Conservation (phyloP, 2,797 vertebrate genomes). For the Apogon hyalosoma region DNA sequence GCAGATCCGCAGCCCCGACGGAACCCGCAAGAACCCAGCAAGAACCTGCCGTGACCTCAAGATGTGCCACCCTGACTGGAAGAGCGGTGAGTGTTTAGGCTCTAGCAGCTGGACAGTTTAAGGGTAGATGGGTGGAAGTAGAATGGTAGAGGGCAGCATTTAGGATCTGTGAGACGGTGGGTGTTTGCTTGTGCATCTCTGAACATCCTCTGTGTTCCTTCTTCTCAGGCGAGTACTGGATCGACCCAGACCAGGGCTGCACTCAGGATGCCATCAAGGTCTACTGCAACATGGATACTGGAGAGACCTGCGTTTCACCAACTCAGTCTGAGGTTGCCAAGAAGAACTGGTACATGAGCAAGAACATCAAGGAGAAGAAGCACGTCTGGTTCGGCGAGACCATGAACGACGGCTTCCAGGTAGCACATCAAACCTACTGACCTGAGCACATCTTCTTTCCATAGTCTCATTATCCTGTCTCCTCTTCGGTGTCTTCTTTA, state of each 20-base stretch:
- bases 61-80: constrained; percentile 99
- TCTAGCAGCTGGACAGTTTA: neutral
- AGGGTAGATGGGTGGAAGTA: neutral
- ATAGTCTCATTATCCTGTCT: neutral
- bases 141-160: neutral
- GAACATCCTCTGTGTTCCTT: neutral
- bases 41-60: constrained; percentile 98
- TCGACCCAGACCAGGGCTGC: constrained; percentile 99
- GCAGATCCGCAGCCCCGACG: constrained; percentile 97
- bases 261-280: constrained; percentile 97
- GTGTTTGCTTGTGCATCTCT: neutral
- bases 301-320: constrained; percentile 92
- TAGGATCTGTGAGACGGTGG: neutral
- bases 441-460: neutral
- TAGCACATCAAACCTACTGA: constrained; percentile 59
- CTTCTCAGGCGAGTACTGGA: constrained; percentile 93
- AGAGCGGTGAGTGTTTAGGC: constrained; percentile 88
- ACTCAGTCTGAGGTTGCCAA: constrained; percentile 83
- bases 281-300: constrained; percentile 98
- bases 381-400: constrained; percentile 97
- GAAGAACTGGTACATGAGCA: constrained; percentile 97
- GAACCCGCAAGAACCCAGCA: constrained; percentile 97
- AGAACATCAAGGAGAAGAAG: constrained; percentile 95
- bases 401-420: constrained; percentile 96
- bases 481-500: neutral